Evolutionary conservation across 2,797 vertebrate species (phyloP), one percentile per base, ranked within the genome.

Genomic region (Aplochiton taeniatus): DNA sequence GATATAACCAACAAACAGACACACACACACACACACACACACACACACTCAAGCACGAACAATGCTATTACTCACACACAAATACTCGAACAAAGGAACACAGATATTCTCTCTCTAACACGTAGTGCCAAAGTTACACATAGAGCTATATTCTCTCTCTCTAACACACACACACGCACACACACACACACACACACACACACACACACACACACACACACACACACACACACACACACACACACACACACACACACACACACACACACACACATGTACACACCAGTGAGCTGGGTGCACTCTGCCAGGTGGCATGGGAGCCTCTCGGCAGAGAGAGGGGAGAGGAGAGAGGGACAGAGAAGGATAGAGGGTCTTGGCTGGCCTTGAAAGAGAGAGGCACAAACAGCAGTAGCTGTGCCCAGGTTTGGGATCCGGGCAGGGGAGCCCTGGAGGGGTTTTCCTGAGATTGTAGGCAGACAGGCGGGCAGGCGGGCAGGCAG

Each of bases 301-400:
- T 20, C 73, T 86, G 87, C 87, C 89, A 90, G 88, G 89, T 89
- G 87, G 86, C 84, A 84, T 81, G 70, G 80, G 78, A 82, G 78
- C 77, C 81, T 83, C 78, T 84, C 78, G 79, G 87, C 84, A 85
- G 84, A 84, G 75, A 61, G 31, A 58, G 47, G 81, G 54, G 70
- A 75, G 55, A 12, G 63, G 16, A 45, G 62, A 46, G 17, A 6
- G n/a, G 14, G 18, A 55, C 58, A 62, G 31, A 16, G 47, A 58
- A 68, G 61, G 83, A 79, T 83, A 85, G 66, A 86, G 82, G 80
- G 74, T 83, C 81, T 88, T 91, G 89, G 89, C 85, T 72, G 83
- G 82, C 85, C 85, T 87, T 90, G 87, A 91, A 91, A 91, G 88
- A 73, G 74, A 85, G 87, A 84, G 79, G 83, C 83, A 85, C 83